Evolutionary conservation across 2,888 invertebrate species (phyloP), one percentile per base, ranked within the genome.

Genomic region (Agonopterix arenella): DNA sequence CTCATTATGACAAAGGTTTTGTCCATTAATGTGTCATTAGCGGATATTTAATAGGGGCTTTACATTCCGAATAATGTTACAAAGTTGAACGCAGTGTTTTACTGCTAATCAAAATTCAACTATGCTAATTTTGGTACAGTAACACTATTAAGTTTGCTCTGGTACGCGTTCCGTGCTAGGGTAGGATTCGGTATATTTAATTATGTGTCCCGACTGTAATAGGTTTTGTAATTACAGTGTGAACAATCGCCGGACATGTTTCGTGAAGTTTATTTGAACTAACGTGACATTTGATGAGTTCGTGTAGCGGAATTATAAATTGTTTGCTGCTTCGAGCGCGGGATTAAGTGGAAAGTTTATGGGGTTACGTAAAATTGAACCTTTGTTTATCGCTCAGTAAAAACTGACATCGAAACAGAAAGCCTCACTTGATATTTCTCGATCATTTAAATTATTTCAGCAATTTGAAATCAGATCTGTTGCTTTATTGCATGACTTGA

Each of bases 81-180:
- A 67, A 73, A 75, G 64, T 71, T 69, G 52, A 50, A 60, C 48
- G 59, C 72, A 74, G 73, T 73, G 73, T 80, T 81, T 77, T 75
- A 80, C 70, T 72, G 77, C 79, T 82, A 76, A 83, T 84, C 80
- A 82, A 83, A 83, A 84, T 84, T 84, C 82, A 80, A 79, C 75
- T 82, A 84, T 84, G 84, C 70, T 82, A 84, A 84, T 84, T 70
- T 60, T 58, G 52, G 57, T 66, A 73, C 70, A 67, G 67, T 70
- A 74, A 71, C 72, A 71, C 72, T 76, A 75, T 76, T 72, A 78
- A 68, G 62, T 60, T 28, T 28, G 63, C 64, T 38, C 51, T 59
- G 58, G 58, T 58, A 58, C 56, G 56, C 56, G 54, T 57, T 55
- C 47, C 52, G 58, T 50, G 56, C 59, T 61, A 56, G 47, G 54